These are phyloP conservation scores for Oreocharis arfaki DNA, from an alignment of 2,113 vertebrate genomes.

Conservation along the genomic window DNA sequence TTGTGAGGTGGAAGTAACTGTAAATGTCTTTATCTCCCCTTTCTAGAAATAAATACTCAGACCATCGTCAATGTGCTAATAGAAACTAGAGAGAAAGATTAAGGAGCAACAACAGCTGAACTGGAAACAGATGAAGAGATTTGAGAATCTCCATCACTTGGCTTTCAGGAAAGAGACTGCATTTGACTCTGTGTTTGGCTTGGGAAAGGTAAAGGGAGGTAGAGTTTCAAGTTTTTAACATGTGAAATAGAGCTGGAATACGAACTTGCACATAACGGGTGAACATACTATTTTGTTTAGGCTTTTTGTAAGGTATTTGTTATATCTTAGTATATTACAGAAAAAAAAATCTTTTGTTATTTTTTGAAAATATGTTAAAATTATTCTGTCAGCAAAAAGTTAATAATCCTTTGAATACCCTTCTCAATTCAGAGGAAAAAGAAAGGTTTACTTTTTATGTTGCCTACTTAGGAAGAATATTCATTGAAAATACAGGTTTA, in stretches of 20 bases:
- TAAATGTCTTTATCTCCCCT: neutral
- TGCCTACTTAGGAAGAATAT: neutral
- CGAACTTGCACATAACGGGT: neutral
- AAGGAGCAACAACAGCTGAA: neutral
- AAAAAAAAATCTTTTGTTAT: neutral
- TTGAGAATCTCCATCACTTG: neutral
- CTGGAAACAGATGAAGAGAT: neutral
- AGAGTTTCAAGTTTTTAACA: neutral
- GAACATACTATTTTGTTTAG: neutral
- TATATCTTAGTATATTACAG: neutral
- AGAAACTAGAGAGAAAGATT: conserved; percentile 33
- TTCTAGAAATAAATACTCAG: conserved; percentile 47
- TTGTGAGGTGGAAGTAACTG: neutral
- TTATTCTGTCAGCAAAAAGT: neutral
- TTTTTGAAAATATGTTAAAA: neutral
- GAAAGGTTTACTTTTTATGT: neutral
- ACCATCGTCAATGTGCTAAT: conserved; percentile 18
- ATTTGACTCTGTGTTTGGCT: neutral
- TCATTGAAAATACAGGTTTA: neutral
- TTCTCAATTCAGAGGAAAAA: neutral
- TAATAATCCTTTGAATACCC: neutral
- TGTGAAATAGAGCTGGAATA: neutral
- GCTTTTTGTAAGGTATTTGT: conserved; percentile 43
- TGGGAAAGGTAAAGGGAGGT: neutral
- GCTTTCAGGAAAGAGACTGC: neutral